phyloP scores from a whole-genome alignment of 2,113 vertebrate species.

The Numida meleagris region DNA sequence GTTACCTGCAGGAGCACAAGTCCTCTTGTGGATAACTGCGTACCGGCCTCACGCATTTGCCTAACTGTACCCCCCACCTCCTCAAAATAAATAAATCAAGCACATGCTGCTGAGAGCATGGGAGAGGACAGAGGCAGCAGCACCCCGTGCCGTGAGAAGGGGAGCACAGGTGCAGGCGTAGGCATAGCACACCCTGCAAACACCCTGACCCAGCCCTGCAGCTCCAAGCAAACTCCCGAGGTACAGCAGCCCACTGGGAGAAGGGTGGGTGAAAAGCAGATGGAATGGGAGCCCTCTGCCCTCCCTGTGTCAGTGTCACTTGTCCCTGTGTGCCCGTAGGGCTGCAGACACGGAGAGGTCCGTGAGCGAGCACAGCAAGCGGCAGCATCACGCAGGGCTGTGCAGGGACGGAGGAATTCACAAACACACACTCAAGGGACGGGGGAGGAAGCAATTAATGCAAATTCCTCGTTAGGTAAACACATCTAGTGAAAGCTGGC shows the following conservation, averaged over 20 bases:
- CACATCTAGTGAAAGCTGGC: constrained; percentile 1
- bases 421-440: background rate
- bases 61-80: too few relatives aligned
- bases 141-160: accelerated
- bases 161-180: background rate
- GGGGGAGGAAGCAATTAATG: constrained; percentile 22
- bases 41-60: background rate
- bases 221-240: background rate
- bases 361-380: accelerated
- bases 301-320: background rate
- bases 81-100: background rate
- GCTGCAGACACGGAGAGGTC: accelerated
- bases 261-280: background rate
- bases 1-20: accelerated
- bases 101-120: background rate
- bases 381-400: background rate
- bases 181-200: background rate
- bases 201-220: background rate
- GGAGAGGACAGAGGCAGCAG: background rate
- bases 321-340: accelerated
- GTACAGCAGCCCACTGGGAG: background rate
- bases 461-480: constrained; percentile 51
- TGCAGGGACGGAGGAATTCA: background rate
- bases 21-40: background rate
- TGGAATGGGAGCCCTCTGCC: background rate